Evolutionary conservation across 2,797 vertebrate genomes (phyloP), one percentile per base, ranked within the genome.

Genomic region (Clamator glandarius): DNA sequence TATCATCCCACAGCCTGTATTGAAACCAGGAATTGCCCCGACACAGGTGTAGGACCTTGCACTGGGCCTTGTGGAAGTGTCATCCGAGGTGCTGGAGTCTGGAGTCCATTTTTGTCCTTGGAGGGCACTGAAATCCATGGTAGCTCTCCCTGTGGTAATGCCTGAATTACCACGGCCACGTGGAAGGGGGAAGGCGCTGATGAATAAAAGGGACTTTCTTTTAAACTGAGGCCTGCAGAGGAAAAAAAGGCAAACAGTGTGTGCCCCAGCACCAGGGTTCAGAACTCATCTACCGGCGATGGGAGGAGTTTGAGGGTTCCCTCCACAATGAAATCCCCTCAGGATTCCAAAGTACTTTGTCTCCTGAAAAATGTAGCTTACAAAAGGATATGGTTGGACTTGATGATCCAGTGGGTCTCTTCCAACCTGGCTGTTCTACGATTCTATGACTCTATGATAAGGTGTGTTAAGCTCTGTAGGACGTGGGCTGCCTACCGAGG

Each of bases 91-190:
- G 11, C 15, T 28, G 50, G n/a, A 46, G 67, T 39, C 12, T 19
- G 28, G 20, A 63, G 36, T 35, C 63, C 3, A 5, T 21, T 75
- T 70, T n/a, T 13, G 16, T 20, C 25, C 35, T 39, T 17, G 3
- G 3, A 1, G 7, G 16, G 10, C 11, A 8, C 29, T 12, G 8
- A 33, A 29, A 55, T 13, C 58, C 25, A 1, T 42, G 5, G 15
- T 31, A 1, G 2, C 24, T 66, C 70, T 44, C 9, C 7, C 21
- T 13, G 0, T 23, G 11, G 8, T 9, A 42, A 10, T 16, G 16
- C 23, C 15, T 52, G 46, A 35, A 11, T 20, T 1, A 0, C 17
- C 50, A 39, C 6, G 44, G 9, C 14, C 24, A 24, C 5, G 3
- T n/a, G n/a, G n/a, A n/a, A n/a, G n/a, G n/a, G n/a, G n/a, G 12